Conservation (phyloP, 2,113 vertebrate species). For the western clawed frog (Xenopus tropicalis) region DNA sequence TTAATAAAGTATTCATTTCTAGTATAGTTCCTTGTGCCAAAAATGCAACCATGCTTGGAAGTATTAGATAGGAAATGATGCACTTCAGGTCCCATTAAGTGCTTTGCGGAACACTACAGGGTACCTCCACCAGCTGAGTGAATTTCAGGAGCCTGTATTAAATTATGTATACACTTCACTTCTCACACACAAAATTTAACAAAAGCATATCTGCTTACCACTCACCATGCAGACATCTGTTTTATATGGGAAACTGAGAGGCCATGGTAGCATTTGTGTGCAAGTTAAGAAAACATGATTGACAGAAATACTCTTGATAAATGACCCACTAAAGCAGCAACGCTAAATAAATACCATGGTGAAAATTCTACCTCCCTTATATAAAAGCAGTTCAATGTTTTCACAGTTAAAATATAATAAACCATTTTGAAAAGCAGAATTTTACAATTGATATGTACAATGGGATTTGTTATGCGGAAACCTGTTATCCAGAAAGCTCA, state of each 20-base stretch:
- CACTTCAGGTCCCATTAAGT: conserved; percentile 28
- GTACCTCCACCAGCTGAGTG: conserved; percentile 33
- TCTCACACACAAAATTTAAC: conserved; percentile 35
- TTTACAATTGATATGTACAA: too few species aligned
- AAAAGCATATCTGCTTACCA: conserved; percentile 34
- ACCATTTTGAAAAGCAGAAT: too few species aligned
- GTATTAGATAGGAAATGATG: conserved; percentile 22
- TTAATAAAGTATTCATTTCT: conserved; percentile 9
- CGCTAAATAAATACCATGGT: neutral
- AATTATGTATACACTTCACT: conserved; percentile 39
- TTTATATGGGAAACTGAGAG: conserved; percentile 37
- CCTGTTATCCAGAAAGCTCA: too few species aligned
- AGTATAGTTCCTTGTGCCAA: neutral
- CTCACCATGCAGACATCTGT: conserved; percentile 37
- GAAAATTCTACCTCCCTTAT: neutral
- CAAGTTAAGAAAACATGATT: conserved; percentile 29
- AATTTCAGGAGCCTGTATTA: conserved; percentile 41
- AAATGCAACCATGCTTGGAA: conserved; percentile 21
- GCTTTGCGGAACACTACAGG: conserved; percentile 22
- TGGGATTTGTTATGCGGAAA: too few species aligned
- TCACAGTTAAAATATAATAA: too few species aligned
- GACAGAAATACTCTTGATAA: conserved; percentile 27
- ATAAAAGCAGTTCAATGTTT: too few species aligned
- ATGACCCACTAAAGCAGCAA: conserved; percentile 8
- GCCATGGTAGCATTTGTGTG: conserved; percentile 26